phyloP scores from a whole-genome alignment of 1,140 invertebrate genomes.

The Pogonomyrmex californicus region DNA sequence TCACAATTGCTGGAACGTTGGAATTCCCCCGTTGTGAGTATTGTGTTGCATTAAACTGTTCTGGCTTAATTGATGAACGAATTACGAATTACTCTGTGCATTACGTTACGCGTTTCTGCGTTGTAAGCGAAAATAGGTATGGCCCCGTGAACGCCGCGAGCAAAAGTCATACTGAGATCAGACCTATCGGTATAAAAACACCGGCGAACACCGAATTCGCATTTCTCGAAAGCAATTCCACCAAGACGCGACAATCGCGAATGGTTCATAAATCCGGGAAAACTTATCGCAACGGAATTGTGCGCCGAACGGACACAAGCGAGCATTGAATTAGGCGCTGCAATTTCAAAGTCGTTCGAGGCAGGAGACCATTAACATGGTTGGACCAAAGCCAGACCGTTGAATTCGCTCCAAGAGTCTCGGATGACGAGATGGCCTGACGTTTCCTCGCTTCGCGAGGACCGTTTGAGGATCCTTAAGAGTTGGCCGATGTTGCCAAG shows the following conservation, averaged over 20 bases:
- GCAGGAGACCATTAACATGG: constrained; percentile 54
- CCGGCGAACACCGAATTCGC: neutral
- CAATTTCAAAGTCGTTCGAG: constrained; percentile 56
- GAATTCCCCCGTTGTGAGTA: neutral
- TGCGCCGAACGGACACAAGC: constrained; percentile 26
- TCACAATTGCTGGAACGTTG: neutral
- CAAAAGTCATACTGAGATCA: neutral
- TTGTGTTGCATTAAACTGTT: constrained; percentile 9
- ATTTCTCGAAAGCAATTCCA: constrained; percentile 38
- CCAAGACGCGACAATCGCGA: constrained; percentile 34
- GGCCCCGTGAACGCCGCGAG: neutral
- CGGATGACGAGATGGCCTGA: constrained; percentile 52
- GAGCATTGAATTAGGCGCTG: constrained; percentile 57
- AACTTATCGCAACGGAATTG: constrained; percentile 49
- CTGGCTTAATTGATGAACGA: neutral
- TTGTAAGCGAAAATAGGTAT: neutral
- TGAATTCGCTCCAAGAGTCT: constrained; percentile 57
- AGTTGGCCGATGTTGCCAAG: constrained; percentile 57
- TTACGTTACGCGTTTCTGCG: neutral
- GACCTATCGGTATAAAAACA: constrained; percentile 3
- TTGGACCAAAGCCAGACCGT: constrained; percentile 62
- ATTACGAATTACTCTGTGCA: neutral
- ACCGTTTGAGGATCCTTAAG: constrained; percentile 53
- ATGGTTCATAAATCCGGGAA: constrained; percentile 46
- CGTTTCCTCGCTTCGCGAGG: constrained; percentile 44